These are phyloP conservation scores for Antrozous pallidus DNA, from an alignment of 2,797 vertebrate species.

Conservation along the genomic window DNA sequence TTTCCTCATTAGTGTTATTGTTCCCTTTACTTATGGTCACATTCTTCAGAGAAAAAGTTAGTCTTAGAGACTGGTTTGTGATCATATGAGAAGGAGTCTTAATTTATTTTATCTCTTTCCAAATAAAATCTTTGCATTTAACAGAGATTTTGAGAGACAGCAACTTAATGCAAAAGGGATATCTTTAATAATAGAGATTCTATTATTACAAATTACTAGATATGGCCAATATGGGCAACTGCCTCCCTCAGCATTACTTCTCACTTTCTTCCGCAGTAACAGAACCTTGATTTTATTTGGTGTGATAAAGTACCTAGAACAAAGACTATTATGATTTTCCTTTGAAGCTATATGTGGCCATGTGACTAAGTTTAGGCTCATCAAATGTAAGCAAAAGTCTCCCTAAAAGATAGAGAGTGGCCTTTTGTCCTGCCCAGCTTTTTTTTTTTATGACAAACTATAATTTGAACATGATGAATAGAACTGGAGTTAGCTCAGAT, in stretches of 20 bases:
- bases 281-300: constrained; percentile 37
- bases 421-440: neutral
- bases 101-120: constrained; percentile 6
- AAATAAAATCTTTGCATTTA: constrained; percentile 22
- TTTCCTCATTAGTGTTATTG: constrained; percentile 3
- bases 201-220: neutral
- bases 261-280: neutral
- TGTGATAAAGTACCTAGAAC: neutral
- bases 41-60: constrained; percentile 13
- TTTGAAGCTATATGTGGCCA: constrained; percentile 19
- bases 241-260: neutral
- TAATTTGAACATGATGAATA: neutral
- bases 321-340: neutral
- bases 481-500: neutral
- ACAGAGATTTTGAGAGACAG: constrained; percentile 13
- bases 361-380: neutral
- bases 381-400: neutral
- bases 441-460: neutral
- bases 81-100: neutral
- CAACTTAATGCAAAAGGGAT: neutral
- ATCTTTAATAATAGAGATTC: constrained; percentile 5
- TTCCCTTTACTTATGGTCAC: neutral
- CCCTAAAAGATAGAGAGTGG: neutral
- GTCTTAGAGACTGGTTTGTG: neutral
- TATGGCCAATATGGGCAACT: neutral